phyloP scores from a whole-genome alignment of 2,888 invertebrate genomes.

The Drosophila phalerata region DNA sequence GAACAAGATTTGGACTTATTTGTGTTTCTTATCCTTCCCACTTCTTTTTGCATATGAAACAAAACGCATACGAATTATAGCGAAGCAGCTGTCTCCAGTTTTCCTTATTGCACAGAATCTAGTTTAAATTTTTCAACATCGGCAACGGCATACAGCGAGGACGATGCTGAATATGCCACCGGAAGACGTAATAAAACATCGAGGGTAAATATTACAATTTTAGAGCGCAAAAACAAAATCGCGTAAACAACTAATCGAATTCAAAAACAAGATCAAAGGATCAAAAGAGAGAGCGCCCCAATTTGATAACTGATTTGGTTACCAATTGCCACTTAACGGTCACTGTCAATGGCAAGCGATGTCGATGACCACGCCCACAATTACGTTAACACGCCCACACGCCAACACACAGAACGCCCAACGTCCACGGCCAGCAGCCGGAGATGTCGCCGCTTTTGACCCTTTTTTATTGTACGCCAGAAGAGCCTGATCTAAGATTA shows the following conservation, averaged over 20 bases:
- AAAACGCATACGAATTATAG: slow-evolving; percentile 80
- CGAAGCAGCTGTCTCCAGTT: slow-evolving; percentile 86
- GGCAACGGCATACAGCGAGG: slow-evolving; percentile 88
- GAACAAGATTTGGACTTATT: slow-evolving; percentile 78
- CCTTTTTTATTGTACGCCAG: slow-evolving; percentile 71
- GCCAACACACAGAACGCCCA: slow-evolving; percentile 44
- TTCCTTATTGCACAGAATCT: slow-evolving; percentile 86
- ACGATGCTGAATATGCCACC: slow-evolving; percentile 90
- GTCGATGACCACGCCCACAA: slow-evolving; percentile 35
- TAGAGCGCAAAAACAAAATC: slow-evolving; percentile 57
- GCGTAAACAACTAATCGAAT: slow-evolving; percentile 53
- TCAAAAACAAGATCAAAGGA: slow-evolving; percentile 69
- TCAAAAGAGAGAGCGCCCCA: slow-evolving; percentile 68
- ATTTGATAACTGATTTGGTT: slow-evolving; percentile 34
- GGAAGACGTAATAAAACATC: slow-evolving; percentile 91
- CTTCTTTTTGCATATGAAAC: slow-evolving; percentile 78
- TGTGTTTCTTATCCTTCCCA: slow-evolving; percentile 80
- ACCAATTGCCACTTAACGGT: neutral
- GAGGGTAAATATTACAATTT: slow-evolving; percentile 86
- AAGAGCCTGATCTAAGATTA: slow-evolving; percentile 26
- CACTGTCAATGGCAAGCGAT: slow-evolving; percentile 41
- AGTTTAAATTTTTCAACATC: slow-evolving; percentile 89
- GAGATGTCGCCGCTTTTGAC: slow-evolving; percentile 71
- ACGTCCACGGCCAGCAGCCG: slow-evolving; percentile 33
- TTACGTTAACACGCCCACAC: slow-evolving; percentile 53